phyloP scores from a whole-genome alignment of 2,113 vertebrate species.

The Platysteira castanea region DNA sequence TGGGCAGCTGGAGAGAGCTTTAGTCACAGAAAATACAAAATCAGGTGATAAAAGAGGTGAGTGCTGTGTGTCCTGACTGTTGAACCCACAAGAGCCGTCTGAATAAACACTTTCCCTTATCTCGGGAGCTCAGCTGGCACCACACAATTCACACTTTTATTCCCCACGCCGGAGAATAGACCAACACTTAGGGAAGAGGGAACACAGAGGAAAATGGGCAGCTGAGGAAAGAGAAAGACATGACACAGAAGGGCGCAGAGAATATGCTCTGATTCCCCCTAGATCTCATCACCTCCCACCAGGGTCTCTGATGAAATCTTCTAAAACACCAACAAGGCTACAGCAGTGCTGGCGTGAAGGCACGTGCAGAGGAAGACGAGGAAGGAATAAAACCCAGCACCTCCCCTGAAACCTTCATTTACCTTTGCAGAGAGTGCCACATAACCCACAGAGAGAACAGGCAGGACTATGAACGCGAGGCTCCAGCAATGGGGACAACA shows the following conservation, averaged over 20 bases:
- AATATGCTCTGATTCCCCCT: not conserved
- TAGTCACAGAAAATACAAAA: not conserved
- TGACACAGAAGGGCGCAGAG: fast-evolving
- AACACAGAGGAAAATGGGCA: fast-evolving
- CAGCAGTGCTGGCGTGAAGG: fast-evolving
- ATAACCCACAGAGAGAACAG: not conserved
- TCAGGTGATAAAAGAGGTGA: not conserved
- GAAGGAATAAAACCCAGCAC: not conserved
- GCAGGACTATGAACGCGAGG: fast-evolving
- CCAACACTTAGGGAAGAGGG: not conserved
- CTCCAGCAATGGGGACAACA: not conserved
- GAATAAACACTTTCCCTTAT: not conserved
- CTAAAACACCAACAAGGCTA: not conserved
- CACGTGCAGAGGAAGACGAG: not conserved
- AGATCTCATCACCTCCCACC: not conserved
- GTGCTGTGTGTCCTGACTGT: fast-evolving
- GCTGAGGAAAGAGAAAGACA: not conserved
- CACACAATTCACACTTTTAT: not conserved
- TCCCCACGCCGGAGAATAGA: not conserved
- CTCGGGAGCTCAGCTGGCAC: not conserved
- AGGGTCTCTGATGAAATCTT: not conserved
- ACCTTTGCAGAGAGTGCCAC: not conserved
- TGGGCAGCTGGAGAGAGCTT: not conserved
- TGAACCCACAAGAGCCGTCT: not conserved
- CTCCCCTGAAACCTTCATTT: fast-evolving